Conservation (phyloP, 2,888 invertebrate genomes). For the Sialis fuliginosa region DNA sequence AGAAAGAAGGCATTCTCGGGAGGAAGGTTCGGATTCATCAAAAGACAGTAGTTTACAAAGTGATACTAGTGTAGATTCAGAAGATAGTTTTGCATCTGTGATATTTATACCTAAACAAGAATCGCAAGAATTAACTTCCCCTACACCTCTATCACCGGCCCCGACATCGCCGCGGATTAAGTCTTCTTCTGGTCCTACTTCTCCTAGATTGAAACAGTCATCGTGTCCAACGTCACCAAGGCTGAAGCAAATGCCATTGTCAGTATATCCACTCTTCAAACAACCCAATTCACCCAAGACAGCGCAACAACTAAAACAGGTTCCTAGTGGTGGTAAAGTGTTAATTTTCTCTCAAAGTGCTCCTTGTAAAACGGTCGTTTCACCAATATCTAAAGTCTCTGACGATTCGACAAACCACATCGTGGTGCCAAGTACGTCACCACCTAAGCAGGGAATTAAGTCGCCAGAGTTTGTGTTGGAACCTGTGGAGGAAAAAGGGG, state of each 20-base stretch:
- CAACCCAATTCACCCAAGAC: conserved; percentile 40
- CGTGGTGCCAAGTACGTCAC: conserved; percentile 12
- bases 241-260: conserved; percentile 39
- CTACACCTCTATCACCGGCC: conserved; percentile 39
- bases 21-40: conserved; percentile 77
- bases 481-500: conserved; percentile 14
- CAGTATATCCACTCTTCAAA: conserved; percentile 35
- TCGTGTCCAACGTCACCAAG: conserved; percentile 48
- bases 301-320: conserved; percentile 33
- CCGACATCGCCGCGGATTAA: conserved; percentile 43
- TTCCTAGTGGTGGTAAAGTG: conserved; percentile 37
- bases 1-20: conserved; percentile 62
- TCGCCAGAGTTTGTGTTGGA: conserved; percentile 28
- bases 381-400: not conserved
- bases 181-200: conserved; percentile 54
- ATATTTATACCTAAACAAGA: conserved; percentile 79
- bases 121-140: conserved; percentile 36
- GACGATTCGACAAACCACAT: not conserved
- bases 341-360: conserved; percentile 27
- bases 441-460: conserved; percentile 30
- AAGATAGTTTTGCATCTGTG: conserved; percentile 85
- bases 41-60: conserved; percentile 83
- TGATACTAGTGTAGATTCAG: conserved; percentile 85
- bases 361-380: not conserved
- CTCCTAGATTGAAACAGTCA: conserved; percentile 53